Conservation (phyloP, 2,797 vertebrate species). For the Distichodus sexfasciatus region DNA sequence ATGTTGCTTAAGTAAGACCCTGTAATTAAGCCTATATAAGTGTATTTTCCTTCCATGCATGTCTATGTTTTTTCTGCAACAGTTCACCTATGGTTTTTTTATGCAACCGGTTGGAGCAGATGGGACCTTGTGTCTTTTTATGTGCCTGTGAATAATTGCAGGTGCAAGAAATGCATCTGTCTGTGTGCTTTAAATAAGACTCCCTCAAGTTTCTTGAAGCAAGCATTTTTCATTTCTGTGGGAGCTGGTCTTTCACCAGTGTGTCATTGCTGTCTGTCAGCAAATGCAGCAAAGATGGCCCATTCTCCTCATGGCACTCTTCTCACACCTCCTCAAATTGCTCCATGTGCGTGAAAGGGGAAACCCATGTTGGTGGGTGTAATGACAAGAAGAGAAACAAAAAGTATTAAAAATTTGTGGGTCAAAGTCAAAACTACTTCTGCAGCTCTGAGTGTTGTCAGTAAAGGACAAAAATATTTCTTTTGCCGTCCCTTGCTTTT, state of each 20-base stretch:
- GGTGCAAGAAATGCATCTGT: too few species aligned
- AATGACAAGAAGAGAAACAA: conserved; percentile 5
- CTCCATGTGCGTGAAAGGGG: conserved; percentile 5
- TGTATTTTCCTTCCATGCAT: too few species aligned
- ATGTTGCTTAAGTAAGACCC: too few species aligned
- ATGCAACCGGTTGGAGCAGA: too few species aligned
- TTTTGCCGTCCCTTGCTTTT: background rate
- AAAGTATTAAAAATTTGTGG: conserved; percentile 12
- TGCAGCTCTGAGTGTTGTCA: conserved; percentile 9
- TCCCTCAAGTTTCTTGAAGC: conserved; percentile 20
- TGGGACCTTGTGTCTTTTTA: too few species aligned
- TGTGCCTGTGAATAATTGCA: too few species aligned
- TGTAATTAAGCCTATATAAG: too few species aligned
- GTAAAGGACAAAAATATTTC: conserved; percentile 14
- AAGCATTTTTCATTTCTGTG: conserved; percentile 27
- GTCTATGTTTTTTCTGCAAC: too few species aligned
- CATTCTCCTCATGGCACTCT: conserved; percentile 22
- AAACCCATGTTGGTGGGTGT: background rate
- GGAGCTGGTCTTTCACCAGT: conserved; percentile 17
- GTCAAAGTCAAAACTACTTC: background rate
- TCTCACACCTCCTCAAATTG: conserved; percentile 18
- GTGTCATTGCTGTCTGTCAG: conserved; percentile 29
- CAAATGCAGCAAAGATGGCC: conserved; percentile 24
- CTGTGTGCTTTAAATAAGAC: background rate
- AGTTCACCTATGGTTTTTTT: too few species aligned